These are phyloP conservation scores for Dreissena polymorpha DNA, from an alignment of 1,140 invertebrate genomes.

Conservation along the genomic window DNA sequence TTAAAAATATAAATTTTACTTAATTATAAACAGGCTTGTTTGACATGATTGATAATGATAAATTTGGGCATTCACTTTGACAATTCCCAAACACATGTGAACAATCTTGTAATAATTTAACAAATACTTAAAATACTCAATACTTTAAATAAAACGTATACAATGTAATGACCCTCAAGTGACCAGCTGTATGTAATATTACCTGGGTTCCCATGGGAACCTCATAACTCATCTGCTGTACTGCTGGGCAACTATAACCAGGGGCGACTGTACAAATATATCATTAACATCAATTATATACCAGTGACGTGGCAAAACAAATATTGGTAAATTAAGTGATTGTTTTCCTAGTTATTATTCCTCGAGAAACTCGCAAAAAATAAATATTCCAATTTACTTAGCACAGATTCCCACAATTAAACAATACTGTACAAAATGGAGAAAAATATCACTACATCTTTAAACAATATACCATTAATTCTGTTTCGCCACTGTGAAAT, in stretches of 20 bases:
- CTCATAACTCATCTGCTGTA: conserved; percentile 35
- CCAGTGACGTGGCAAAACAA: too few species aligned
- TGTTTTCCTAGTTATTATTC: too few species aligned
- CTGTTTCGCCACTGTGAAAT: too few species aligned
- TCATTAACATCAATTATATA: background rate
- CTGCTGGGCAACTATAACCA: conserved; percentile 28
- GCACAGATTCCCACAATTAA: too few species aligned
- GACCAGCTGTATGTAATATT: background rate
- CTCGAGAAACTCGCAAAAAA: too few species aligned
- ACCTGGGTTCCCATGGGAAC: conserved; percentile 47
- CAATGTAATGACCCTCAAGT: background rate
- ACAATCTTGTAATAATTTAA: background rate
- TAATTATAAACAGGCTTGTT: background rate
- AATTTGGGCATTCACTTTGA: background rate
- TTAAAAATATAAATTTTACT: background rate
- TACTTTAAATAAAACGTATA: background rate
- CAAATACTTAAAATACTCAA: background rate
- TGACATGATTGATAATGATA: background rate
- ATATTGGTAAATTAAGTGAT: too few species aligned
- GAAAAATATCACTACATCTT: too few species aligned
- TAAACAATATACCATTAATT: too few species aligned
- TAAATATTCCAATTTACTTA: too few species aligned
- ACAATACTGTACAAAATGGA: too few species aligned
- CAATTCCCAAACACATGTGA: background rate
- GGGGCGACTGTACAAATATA: conserved; percentile 8